Evolutionary conservation across 2,797 vertebrate genomes (phyloP).

Genomic region (Kryptopterus vitreolus): DNA sequence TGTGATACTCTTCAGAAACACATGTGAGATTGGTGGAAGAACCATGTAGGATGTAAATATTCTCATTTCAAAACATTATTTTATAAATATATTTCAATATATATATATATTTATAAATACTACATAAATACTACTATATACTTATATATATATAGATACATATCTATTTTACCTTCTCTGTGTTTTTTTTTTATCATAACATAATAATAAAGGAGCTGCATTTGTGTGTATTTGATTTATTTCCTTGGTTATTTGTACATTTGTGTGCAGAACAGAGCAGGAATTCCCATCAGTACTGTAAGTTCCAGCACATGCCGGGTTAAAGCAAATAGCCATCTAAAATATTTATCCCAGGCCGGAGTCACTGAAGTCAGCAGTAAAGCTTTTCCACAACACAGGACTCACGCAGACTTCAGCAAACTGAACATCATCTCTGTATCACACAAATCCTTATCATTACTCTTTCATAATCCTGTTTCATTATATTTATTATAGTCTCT

Average conservation of each 20-base stretch:
- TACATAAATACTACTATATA: no score
- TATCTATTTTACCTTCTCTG: no score
- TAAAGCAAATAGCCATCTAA: constrained; percentile 21
- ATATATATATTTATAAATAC: no score
- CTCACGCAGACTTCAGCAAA: constrained; percentile 17
- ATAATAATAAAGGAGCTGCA: no score
- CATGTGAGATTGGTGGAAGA: no score
- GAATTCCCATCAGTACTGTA: neutral
- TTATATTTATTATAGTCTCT: no score
- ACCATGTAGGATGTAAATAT: neutral
- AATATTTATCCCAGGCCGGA: constrained; percentile 22
- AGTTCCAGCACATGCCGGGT: neutral
- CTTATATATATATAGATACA: no score
- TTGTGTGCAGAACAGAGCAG: neutral
- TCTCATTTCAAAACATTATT: neutral
- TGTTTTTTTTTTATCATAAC: no score
- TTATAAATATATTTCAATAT: neutral
- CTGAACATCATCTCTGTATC: neutral
- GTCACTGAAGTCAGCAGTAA: neutral
- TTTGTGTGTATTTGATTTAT: no score
- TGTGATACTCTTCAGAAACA: neutral
- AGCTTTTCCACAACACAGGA: constrained; percentile 20
- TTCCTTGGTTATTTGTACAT: no score
- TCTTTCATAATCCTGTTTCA: no score
- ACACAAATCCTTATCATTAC: no score